Conservation (phyloP, 2,113 vertebrate species). For the Brevimyrus niger region DNA sequence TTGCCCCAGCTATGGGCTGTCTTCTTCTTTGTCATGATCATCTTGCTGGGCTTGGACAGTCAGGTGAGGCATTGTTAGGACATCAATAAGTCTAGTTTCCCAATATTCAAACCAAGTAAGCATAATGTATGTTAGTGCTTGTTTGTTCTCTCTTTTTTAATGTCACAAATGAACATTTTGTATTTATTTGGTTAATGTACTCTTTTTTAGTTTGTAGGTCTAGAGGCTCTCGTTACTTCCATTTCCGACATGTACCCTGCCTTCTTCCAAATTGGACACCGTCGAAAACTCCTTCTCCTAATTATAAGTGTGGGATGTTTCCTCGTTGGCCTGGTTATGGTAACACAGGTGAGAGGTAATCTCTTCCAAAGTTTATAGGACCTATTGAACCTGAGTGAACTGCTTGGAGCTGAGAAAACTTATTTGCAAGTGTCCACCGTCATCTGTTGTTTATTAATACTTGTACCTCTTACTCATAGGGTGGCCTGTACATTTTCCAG, state of each 20-base stretch:
- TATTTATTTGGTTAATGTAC: background rate
- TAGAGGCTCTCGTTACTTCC: constrained; percentile 58
- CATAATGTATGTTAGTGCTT: background rate
- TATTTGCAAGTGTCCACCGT: no score
- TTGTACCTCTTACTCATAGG: constrained; percentile 52
- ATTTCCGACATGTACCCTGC: constrained; percentile 58
- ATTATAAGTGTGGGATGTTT: constrained; percentile 50
- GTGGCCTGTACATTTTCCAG: constrained; percentile 92
- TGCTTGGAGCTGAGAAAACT: background rate
- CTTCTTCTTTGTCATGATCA: constrained; percentile 68
- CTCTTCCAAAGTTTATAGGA: background rate
- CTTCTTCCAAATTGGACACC: constrained; percentile 58
- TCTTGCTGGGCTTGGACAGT: constrained; percentile 65
- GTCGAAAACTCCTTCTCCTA: constrained; percentile 62
- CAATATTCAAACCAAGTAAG: background rate
- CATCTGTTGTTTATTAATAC: background rate
- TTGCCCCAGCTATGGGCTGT: constrained; percentile 64
- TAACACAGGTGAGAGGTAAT: constrained; percentile 56
- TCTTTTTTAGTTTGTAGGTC: constrained; percentile 61
- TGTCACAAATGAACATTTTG: background rate
- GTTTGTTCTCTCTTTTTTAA: background rate
- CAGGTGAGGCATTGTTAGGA: constrained; percentile 41
- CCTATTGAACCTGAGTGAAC: background rate
- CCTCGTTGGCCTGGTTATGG: constrained; percentile 61
- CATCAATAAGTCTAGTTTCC: background rate